These are phyloP conservation scores for Drosophila kurseongensis DNA, from an alignment of 1,140 invertebrate genomes.

Conservation along the genomic window DNA sequence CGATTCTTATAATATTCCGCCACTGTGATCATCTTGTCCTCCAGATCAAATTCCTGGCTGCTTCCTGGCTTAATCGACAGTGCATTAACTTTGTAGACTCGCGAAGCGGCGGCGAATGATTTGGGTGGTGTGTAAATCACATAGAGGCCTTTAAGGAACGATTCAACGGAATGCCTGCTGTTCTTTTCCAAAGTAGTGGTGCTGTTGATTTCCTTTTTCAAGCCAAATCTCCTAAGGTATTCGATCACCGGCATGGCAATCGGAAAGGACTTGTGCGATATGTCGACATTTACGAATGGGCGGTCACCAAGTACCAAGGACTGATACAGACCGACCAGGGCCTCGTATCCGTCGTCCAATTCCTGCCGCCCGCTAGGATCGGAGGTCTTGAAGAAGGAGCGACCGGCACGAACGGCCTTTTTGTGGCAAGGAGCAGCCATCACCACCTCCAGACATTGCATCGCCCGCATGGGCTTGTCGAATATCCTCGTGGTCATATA, in stretches of 20 bases:
- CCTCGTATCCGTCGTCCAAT: constrained; percentile 88
- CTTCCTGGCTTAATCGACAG: constrained; percentile 73
- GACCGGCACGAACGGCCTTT: constrained; percentile 86
- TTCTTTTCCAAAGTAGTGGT: neutral
- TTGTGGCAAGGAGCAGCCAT: constrained; percentile 85
- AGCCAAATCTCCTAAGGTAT: constrained; percentile 55
- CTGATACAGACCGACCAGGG: constrained; percentile 91
- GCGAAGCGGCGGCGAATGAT: constrained; percentile 45
- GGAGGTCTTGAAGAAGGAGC: constrained; percentile 84
- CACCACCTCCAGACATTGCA: constrained; percentile 94
- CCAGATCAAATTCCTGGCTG: constrained; percentile 79
- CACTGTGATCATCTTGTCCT: constrained; percentile 76
- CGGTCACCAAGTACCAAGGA: constrained; percentile 90
- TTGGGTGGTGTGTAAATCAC: constrained; percentile 65
- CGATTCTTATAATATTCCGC: constrained; percentile 85
- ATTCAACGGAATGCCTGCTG: neutral
- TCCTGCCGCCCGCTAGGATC: constrained; percentile 32
- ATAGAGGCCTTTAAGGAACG: constrained; percentile 59
- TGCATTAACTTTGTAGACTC: constrained; percentile 86
- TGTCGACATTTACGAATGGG: constrained; percentile 90
- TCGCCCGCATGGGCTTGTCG: constrained; percentile 87
- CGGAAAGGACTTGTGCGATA: constrained; percentile 89
- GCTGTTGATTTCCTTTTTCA: neutral
- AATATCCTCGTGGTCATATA: constrained; percentile 73
- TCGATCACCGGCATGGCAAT: constrained; percentile 85